Conservation (phyloP, 1,140 invertebrate genomes). For the Drosophila orosa region DNA sequence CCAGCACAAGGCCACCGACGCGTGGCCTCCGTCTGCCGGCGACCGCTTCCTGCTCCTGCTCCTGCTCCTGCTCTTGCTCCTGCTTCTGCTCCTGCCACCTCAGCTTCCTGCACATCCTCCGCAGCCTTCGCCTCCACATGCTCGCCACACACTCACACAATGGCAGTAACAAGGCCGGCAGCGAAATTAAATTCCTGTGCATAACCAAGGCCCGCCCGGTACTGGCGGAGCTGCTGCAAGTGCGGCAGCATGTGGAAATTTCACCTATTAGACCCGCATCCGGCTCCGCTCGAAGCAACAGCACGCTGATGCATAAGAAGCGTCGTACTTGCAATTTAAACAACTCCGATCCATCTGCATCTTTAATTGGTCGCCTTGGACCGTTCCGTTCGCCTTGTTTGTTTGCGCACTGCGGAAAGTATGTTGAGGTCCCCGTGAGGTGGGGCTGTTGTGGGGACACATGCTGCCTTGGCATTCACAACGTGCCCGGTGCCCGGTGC, state of each 20-base stretch:
- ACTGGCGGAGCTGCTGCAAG: constrained; percentile 30
- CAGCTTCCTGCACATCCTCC: constrained; percentile 8
- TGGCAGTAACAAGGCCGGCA: constrained; percentile 71
- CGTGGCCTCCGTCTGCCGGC: constrained; percentile 41
- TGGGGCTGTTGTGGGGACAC: constrained; percentile 8
- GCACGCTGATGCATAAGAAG: constrained; percentile 77
- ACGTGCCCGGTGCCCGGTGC: constrained; percentile 26
- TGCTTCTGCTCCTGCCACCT: background rate
- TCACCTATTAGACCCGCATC: constrained; percentile 76
- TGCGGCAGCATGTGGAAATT: constrained; percentile 57
- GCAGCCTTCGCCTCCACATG: constrained; percentile 5
- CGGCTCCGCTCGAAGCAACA: constrained; percentile 34
- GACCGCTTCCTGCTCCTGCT: constrained; percentile 18
- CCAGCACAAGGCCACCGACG: constrained; percentile 71
- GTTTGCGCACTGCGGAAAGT: constrained; percentile 60
- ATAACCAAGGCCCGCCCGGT: constrained; percentile 63
- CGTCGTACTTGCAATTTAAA: constrained; percentile 80
- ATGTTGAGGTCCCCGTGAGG: constrained; percentile 23
- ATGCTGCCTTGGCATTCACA: constrained; percentile 39
- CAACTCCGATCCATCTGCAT: constrained; percentile 80
- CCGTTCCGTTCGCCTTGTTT: constrained; percentile 40
- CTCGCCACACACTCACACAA: constrained; percentile 39
- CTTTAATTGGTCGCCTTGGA: constrained; percentile 77
- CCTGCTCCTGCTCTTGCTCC: background rate
- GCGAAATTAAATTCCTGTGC: constrained; percentile 81